Conservation (phyloP, 64 coral and sea anemone genomes). For the Montipora sp. region DNA sequence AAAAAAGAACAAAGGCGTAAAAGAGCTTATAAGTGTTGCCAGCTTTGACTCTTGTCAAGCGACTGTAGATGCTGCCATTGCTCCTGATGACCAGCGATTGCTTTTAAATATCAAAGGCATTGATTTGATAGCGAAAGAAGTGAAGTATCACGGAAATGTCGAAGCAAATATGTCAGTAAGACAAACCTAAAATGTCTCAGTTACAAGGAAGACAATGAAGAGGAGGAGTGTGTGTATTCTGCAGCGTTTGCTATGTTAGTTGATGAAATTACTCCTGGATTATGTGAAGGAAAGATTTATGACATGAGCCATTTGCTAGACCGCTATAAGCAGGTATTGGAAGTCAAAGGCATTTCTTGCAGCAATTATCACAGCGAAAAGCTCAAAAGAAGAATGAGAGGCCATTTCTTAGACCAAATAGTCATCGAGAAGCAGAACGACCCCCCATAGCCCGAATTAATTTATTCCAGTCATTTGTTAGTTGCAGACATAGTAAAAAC, state of each 20-base stretch:
- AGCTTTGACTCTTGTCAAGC: too few species aligned
- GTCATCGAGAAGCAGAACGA: background rate
- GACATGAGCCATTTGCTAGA: constrained; percentile 1
- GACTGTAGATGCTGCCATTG: too few species aligned
- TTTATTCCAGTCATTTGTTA: background rate
- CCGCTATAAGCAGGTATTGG: constrained; percentile 1
- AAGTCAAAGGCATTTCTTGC: background rate
- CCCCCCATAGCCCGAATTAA: background rate
- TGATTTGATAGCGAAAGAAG: too few species aligned
- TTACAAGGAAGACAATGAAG: too few species aligned
- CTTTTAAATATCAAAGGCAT: too few species aligned
- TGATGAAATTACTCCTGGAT: background rate
- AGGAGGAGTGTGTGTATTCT: background rate
- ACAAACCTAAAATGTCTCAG: too few species aligned
- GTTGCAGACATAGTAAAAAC: background rate
- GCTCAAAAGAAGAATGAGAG: background rate
- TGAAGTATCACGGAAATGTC: too few species aligned
- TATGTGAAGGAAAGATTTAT: background rate
- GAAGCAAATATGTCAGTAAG: too few species aligned
- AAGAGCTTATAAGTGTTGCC: too few species aligned
- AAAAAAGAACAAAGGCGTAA: too few species aligned
- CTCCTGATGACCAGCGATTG: too few species aligned
- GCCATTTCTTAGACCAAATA: background rate
- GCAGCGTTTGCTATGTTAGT: background rate
- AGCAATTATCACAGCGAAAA: background rate